Evolutionary conservation across 2,888 invertebrate species (phyloP).

Genomic region (Eupithecia exiguata): DNA sequence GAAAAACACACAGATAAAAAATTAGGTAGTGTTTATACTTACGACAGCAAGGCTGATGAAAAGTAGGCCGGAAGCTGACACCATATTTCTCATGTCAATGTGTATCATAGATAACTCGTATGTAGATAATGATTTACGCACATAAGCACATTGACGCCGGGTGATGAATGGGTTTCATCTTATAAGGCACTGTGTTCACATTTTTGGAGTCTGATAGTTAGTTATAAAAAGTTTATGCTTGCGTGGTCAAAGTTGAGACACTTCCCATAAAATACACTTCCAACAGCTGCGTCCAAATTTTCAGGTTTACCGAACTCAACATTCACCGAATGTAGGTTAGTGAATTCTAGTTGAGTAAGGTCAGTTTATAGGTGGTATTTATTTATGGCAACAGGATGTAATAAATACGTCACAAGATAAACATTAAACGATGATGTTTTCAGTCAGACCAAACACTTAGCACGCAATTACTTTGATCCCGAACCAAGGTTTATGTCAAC

Average conservation of each 20-base stretch:
- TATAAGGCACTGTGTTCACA: slow-evolving; percentile 26
- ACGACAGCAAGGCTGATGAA: slow-evolving; percentile 57
- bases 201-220: slow-evolving; percentile 13
- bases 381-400: slow-evolving; percentile 20
- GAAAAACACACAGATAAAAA: slow-evolving; percentile 24
- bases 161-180: slow-evolving; percentile 46
- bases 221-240: slow-evolving; percentile 15
- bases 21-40: slow-evolving; percentile 59
- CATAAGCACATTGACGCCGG: slow-evolving; percentile 49
- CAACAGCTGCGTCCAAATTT: slow-evolving; percentile 20
- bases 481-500: slow-evolving; percentile 31
- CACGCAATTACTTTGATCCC: slow-evolving; percentile 36
- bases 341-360: slow-evolving; percentile 8
- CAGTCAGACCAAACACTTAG: slow-evolving; percentile 27
- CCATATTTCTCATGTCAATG: slow-evolving; percentile 57
- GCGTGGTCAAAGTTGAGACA: background rate
- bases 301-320: background rate
- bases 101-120: slow-evolving; percentile 52
- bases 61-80: slow-evolving; percentile 64
- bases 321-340: slow-evolving; percentile 6
- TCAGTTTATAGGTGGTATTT: slow-evolving; percentile 7
- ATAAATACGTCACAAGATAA: slow-evolving; percentile 7
- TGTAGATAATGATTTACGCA: slow-evolving; percentile 53
- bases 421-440: slow-evolving; percentile 14
- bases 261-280: background rate